Evolutionary conservation across 2,888 invertebrate genomes (phyloP).

Genomic region (Deilephila elpenor): DNA sequence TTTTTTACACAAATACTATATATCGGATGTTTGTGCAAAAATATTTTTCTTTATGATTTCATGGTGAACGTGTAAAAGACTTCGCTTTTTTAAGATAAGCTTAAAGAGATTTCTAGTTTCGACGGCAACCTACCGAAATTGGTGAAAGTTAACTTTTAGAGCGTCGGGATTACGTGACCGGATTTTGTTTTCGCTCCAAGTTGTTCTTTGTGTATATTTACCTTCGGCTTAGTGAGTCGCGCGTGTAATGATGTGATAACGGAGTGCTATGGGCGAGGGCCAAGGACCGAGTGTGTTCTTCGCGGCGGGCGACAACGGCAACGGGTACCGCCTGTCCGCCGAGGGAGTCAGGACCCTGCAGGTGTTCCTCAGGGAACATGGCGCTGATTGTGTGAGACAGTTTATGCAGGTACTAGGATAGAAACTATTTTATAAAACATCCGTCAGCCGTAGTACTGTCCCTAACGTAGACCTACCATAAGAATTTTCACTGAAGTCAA

Average conservation of each 20-base stretch:
- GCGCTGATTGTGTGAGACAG: conserved; percentile 87
- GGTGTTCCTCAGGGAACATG: conserved; percentile 86
- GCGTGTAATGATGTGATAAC: conserved; percentile 32
- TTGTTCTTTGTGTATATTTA: neutral
- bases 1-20: neutral
- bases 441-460: too few species aligned
- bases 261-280: conserved; percentile 64
- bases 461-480: too few species aligned
- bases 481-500: too few species aligned
- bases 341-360: conserved; percentile 86
- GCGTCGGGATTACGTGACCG: conserved; percentile 43
- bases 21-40: neutral
- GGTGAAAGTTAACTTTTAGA: conserved; percentile 26
- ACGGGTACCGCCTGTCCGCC: conserved; percentile 84
- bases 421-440: too few species aligned
- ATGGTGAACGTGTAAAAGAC: neutral
- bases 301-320: conserved; percentile 75
- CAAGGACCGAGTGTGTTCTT: conserved; percentile 68
- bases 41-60: neutral
- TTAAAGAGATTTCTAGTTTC: neutral
- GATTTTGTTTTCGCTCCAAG: neutral
- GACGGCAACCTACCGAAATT: neutral
- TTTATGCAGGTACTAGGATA: conserved; percentile 86
- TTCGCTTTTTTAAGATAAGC: neutral
- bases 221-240: neutral